A percentile compares a stretch with the other conserved stretches of the same genome.
phyloP scores from a whole-genome alignment of 1,140 invertebrate species.

The Zaprionus taronus region DNA sequence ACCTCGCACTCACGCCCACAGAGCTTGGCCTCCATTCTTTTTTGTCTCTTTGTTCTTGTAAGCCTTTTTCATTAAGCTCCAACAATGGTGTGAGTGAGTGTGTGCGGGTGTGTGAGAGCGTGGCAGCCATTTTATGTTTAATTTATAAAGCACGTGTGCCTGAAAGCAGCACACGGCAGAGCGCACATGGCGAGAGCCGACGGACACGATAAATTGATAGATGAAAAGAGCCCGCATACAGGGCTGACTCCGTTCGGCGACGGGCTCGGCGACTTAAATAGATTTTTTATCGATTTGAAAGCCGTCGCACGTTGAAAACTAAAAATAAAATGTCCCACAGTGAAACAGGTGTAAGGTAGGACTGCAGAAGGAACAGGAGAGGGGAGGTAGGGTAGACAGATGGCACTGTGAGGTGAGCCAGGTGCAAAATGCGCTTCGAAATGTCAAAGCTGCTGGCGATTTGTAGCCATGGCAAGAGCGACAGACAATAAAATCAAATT shows the following conservation, averaged over 20 bases:
- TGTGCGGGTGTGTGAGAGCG: slow-evolving; percentile 44
- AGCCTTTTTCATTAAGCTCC: slow-evolving; percentile 67
- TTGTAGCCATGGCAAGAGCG: slow-evolving; percentile 33
- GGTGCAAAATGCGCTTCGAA: slow-evolving; percentile 77
- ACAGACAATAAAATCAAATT: slow-evolving; percentile 72
- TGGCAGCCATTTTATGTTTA: slow-evolving; percentile 76
- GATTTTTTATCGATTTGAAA: slow-evolving; percentile 79
- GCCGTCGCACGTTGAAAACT: slow-evolving; percentile 66
- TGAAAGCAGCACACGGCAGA: slow-evolving; percentile 37
- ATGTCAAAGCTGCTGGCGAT: slow-evolving; percentile 77
- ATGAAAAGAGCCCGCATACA: slow-evolving; percentile 45
- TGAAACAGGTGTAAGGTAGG: slow-evolving; percentile 19
- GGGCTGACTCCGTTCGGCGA: neutral
- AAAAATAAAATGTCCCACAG: slow-evolving; percentile 73
- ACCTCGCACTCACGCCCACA: slow-evolving; percentile 1
- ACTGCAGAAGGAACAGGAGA: neutral
- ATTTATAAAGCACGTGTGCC: slow-evolving; percentile 72
- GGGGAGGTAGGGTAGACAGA: neutral
- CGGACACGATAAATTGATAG: slow-evolving; percentile 22
- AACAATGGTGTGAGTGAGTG: slow-evolving; percentile 14
- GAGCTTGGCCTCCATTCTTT: slow-evolving; percentile 26
- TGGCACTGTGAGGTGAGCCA: slow-evolving; percentile 47
- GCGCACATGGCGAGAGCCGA: slow-evolving; percentile 31
- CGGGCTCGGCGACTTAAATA: slow-evolving; percentile 67
- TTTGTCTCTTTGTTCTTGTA: slow-evolving; percentile 36